Percentiles rank a stretch among this genome's conserved stretches.
Conservation (phyloP, 2,888 invertebrate genomes). For the Lysandra coridon region DNA sequence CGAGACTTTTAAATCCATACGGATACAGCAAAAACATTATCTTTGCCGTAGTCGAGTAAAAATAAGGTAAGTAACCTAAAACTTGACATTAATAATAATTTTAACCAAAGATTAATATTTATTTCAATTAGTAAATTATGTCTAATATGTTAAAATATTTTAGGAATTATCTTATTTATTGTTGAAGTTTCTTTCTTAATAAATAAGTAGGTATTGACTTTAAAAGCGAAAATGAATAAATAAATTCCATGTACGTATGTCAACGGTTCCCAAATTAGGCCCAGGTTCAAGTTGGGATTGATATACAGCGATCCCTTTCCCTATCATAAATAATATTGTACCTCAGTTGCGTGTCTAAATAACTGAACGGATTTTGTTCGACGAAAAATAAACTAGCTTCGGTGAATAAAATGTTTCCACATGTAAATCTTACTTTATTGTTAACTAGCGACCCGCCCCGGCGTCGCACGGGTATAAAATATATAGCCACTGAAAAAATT, state of each 20-base stretch:
- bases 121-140: too few relatives aligned
- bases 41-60: too few relatives aligned
- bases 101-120: too few relatives aligned
- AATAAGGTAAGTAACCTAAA: too few relatives aligned
- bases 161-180: too few relatives aligned
- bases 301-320: conserved; percentile 3
- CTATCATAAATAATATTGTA: conserved; percentile 6
- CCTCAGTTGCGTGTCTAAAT: not conserved
- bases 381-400: not conserved
- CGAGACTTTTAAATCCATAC: too few relatives aligned
- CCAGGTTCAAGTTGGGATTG: conserved; percentile 8
- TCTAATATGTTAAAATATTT: too few relatives aligned
- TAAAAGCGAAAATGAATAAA: not conserved
- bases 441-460: too few relatives aligned
- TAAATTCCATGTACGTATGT: not conserved
- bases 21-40: too few relatives aligned
- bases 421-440: not conserved
- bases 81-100: too few relatives aligned
- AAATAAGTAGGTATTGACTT: not conserved
- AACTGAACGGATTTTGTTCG: not conserved
- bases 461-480: too few relatives aligned
- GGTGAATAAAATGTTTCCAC: not conserved
- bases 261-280: not conserved
- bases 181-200: not conserved
- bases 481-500: too few relatives aligned